Conservation (phyloP, 2,113 vertebrate species). For the Capricornis sumatraensis region DNA sequence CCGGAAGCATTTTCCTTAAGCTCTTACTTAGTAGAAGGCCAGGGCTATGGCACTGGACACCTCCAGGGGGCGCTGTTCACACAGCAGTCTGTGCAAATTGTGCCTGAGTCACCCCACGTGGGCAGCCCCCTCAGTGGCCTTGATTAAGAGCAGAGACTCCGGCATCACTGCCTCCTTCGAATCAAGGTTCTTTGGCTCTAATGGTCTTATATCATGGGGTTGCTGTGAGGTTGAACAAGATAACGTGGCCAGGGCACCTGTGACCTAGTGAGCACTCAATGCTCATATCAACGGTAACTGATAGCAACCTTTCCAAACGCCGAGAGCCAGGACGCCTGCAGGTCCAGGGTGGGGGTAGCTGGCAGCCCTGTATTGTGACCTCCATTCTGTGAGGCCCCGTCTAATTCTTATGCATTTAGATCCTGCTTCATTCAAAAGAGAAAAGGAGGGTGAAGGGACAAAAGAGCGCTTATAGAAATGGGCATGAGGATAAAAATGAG, state of each 20-base stretch:
- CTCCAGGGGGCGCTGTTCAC: neutral
- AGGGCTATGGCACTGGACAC: neutral
- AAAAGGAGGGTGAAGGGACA: neutral
- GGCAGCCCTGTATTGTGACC: neutral
- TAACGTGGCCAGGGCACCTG: neutral
- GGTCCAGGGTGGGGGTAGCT: neutral
- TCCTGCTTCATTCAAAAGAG: neutral
- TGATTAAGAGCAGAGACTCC: neutral
- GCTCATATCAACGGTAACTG: neutral
- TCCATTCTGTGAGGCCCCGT: neutral
- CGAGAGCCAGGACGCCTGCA: neutral
- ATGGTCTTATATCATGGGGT: neutral
- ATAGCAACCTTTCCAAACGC: neutral
- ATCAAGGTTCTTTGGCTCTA: neutral
- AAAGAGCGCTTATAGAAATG: neutral
- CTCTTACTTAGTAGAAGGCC: neutral
- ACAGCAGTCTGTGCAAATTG: neutral
- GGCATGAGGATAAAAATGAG: neutral
- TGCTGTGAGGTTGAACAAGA: neutral
- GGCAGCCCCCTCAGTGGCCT: neutral
- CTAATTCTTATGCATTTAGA: neutral
- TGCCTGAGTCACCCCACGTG: neutral
- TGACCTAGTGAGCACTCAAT: neutral
- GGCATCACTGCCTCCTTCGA: neutral
- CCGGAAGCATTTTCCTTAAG: neutral